These are phyloP conservation scores for Neofelis nebulosa DNA, from an alignment of 2,113 vertebrate genomes.

Conservation along the genomic window DNA sequence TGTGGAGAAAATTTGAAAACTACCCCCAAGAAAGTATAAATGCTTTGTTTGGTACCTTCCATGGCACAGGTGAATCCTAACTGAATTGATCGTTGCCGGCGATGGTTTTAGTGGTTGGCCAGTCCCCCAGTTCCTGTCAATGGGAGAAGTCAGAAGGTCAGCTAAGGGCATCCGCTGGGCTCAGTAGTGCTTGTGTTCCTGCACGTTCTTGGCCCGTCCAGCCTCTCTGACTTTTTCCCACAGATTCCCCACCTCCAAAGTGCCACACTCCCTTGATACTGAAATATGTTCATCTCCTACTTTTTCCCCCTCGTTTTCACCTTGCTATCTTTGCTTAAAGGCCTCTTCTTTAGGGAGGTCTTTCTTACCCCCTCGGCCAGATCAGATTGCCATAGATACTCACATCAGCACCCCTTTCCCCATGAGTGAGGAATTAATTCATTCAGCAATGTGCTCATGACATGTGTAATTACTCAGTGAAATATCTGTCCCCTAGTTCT, in stretches of 20 bases:
- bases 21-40: not conserved
- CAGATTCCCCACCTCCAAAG: not conserved
- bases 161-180: too few species aligned
- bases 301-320: not conserved
- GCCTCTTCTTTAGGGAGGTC: too few species aligned
- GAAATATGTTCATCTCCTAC: not conserved
- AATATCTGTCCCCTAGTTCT: not conserved
- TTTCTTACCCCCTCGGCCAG: not conserved
- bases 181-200: not conserved
- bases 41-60: not conserved
- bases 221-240: not conserved
- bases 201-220: not conserved
- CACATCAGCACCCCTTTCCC: not conserved
- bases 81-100: not conserved
- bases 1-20: conserved; percentile 15
- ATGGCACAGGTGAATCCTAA: not conserved
- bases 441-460: not conserved
- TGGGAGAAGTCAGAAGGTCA: not conserved
- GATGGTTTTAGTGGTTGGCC: not conserved
- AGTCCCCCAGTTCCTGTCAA: not conserved
- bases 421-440: not conserved
- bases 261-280: not conserved
- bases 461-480: not conserved
- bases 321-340: too few species aligned
- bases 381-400: not conserved